A percentile compares a stretch with the other conserved stretches of the same genome.
phyloP scores from a whole-genome alignment of 2,113 vertebrate genomes.

The Nothocercus nigrocapillus region DNA sequence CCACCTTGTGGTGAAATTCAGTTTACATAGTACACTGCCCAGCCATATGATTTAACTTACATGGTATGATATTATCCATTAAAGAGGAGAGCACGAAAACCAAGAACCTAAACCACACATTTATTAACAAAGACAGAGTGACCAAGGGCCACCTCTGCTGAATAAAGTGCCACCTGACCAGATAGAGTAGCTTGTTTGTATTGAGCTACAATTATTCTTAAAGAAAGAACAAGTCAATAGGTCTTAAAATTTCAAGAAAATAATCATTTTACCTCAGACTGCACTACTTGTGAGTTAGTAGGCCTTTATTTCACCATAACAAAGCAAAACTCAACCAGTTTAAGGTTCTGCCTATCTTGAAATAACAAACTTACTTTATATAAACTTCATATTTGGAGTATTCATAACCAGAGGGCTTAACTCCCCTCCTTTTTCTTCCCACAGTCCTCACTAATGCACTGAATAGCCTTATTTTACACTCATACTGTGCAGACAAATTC shows the following conservation, averaged over 20 bases:
- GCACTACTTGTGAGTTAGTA: neutral
- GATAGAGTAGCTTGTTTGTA: neutral
- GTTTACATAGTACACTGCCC: neutral
- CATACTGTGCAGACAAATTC: neutral
- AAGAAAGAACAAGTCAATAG: neutral
- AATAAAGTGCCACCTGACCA: neutral
- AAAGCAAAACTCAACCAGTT: neutral
- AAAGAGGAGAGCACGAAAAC: neutral
- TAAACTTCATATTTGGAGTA: neutral
- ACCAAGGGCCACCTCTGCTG: neutral
- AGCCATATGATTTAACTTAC: neutral
- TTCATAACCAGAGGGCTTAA: neutral
- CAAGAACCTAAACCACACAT: neutral
- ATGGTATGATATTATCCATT: neutral
- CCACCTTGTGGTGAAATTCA: constrained; percentile 47
- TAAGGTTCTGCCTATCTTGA: neutral
- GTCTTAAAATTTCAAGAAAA: neutral
- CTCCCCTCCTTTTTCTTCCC: neutral
- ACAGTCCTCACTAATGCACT: neutral
- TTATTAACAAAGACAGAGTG: neutral
- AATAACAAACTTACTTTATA: neutral
- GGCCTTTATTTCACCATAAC: neutral
- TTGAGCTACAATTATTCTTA: neutral
- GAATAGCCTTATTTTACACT: neutral
- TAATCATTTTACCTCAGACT: neutral